phyloP scores from a whole-genome alignment of 1,140 invertebrate genomes.

The Ips nitidus region DNA sequence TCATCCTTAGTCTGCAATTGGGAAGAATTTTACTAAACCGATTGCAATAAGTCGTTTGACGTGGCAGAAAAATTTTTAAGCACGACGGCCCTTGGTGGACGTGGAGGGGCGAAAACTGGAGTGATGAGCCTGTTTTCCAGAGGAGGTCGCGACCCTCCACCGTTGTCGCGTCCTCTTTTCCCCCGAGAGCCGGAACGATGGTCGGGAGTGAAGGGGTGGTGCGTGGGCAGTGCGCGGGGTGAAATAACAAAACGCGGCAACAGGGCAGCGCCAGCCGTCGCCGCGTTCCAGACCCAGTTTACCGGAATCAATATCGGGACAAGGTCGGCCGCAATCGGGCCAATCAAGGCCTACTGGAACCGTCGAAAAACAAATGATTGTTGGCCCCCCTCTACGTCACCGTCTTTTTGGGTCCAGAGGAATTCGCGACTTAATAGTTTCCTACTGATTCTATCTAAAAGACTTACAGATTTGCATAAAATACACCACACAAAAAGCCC shows the following conservation, averaged over 20 bases:
- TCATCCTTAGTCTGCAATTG: not conserved
- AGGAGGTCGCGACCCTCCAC: conserved; percentile 30
- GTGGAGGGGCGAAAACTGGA: conserved; percentile 21
- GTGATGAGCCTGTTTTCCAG: conserved; percentile 33
- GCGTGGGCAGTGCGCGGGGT: too few species aligned
- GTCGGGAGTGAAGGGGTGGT: not conserved
- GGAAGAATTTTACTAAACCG: not conserved
- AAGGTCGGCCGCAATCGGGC: conserved; percentile 15
- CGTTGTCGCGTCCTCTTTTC: conserved; percentile 9
- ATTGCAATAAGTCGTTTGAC: not conserved
- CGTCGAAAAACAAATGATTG: too few species aligned
- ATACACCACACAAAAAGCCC: too few species aligned
- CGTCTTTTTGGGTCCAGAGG: too few species aligned
- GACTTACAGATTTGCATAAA: too few species aligned
- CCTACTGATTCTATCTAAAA: too few species aligned
- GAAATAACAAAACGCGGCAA: not conserved
- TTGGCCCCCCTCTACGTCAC: too few species aligned
- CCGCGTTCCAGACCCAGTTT: conserved; percentile 19
- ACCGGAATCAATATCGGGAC: conserved; percentile 21
- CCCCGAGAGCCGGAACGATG: not conserved
- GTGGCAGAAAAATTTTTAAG: conserved; percentile 2
- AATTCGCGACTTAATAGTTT: too few species aligned
- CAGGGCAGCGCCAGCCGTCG: conserved; percentile 16
- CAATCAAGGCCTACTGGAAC: not conserved
- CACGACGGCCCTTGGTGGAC: not conserved